Evolutionary conservation across 2,888 invertebrate species (phyloP).

Genomic region (Stenolophus ochropezus): DNA sequence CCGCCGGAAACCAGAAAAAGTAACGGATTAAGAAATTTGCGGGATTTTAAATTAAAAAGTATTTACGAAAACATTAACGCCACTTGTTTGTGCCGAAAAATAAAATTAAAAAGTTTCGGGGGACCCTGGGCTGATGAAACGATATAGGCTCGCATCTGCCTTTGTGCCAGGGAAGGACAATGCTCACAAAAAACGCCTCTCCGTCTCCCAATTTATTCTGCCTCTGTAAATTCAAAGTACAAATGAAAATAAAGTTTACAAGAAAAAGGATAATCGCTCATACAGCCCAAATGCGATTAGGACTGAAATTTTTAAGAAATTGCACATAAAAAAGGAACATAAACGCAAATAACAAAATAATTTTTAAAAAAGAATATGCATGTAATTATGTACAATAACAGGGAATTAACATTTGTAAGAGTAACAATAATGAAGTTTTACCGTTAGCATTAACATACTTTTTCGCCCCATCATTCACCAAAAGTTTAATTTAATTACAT

Average conservation of each 20-base stretch:
- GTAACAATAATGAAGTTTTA: no score
- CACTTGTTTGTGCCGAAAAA: slow-evolving; percentile 57
- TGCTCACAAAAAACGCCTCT: not conserved
- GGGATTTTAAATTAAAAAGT: slow-evolving; percentile 60
- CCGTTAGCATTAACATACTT: no score
- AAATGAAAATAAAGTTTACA: not conserved
- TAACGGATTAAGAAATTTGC: slow-evolving; percentile 60
- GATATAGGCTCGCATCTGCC: slow-evolving; percentile 3
- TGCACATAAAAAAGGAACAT: no score
- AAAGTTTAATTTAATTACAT: no score
- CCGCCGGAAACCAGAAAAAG: slow-evolving; percentile 52
- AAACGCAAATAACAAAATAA: no score
- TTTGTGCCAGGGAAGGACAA: slow-evolving; percentile 16
- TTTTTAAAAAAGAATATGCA: no score
- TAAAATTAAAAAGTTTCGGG: slow-evolving; percentile 54
- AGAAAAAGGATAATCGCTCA: not conserved
- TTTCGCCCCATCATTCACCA: no score
- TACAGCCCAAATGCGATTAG: not conserved
- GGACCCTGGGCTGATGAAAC: slow-evolving; percentile 18
- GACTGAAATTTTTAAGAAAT: no score
- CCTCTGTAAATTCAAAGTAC: slow-evolving; percentile 13
- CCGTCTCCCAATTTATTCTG: slow-evolving; percentile 11
- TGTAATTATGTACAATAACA: no score
- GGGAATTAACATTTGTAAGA: no score
- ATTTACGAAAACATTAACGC: slow-evolving; percentile 59